Evolutionary conservation across 2,888 invertebrate genomes (phyloP).

Genomic region (Acanthoscelides obtectus): DNA sequence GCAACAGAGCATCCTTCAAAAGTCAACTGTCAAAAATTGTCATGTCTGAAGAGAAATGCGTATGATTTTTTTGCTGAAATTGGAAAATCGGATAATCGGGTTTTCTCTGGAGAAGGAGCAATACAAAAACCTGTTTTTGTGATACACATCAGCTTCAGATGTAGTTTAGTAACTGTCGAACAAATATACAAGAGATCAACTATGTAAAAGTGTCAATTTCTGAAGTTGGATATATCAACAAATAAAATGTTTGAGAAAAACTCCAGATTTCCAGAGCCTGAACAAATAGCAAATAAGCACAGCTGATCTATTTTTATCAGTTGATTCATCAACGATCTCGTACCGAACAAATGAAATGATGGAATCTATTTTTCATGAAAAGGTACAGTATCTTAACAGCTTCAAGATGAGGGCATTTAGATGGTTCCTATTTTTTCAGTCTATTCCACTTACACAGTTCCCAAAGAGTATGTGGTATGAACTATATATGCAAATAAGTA

Average conservation of each 20-base stretch:
- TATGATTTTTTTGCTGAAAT: too few species aligned
- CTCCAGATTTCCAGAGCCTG: neutral
- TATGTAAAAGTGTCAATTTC: neutral
- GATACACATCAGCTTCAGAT: neutral
- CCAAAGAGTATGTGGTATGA: too few species aligned
- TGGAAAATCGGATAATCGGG: too few species aligned
- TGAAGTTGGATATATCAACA: neutral
- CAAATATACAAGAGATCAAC: conserved; percentile 3
- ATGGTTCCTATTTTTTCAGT: too few species aligned
- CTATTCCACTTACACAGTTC: too few species aligned
- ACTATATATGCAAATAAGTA: too few species aligned
- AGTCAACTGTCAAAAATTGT: too few species aligned
- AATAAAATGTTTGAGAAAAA: neutral
- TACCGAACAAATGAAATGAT: conserved; percentile 26
- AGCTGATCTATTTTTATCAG: conserved; percentile 9
- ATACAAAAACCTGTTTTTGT: neutral
- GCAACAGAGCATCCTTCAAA: too few species aligned
- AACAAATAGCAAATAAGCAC: neutral
- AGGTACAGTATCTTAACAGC: conserved; percentile 39
- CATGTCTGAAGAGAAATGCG: too few species aligned
- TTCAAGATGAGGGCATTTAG: too few species aligned
- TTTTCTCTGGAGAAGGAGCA: neutral
- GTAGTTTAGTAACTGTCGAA: neutral
- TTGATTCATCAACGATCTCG: conserved; percentile 11
- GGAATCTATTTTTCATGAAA: conserved; percentile 49